Evolutionary conservation across 2,888 invertebrate species (phyloP).

Genomic region (Acleris cristana): DNA sequence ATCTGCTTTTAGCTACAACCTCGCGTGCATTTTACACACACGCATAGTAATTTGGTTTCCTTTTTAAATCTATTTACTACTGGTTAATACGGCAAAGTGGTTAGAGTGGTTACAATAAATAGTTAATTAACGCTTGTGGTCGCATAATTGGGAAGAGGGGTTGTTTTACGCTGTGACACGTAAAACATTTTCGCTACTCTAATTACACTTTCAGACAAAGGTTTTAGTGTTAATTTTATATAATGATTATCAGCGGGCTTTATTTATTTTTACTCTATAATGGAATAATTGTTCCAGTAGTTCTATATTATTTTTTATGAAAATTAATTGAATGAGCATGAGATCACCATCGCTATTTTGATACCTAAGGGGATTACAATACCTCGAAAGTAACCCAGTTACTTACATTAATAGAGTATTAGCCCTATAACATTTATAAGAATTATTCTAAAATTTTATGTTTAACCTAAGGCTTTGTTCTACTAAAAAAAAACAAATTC

Average conservation of each 20-base stretch:
- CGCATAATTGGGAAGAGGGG: constrained; percentile 25
- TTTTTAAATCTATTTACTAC: constrained; percentile 39
- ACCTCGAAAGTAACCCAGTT: too few relatives aligned
- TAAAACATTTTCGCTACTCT: not conserved
- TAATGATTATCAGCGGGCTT: not conserved
- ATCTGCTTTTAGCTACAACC: not conserved
- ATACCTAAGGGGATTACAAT: too few relatives aligned
- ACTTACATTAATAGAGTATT: too few relatives aligned
- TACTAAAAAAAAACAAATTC: too few relatives aligned
- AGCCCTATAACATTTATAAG: too few relatives aligned
- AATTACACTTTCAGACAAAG: constrained; percentile 3
- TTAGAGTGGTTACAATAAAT: constrained; percentile 43
- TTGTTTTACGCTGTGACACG: constrained; percentile 22
- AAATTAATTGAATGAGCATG: too few relatives aligned
- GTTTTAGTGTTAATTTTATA: not conserved
- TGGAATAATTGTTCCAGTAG: too few relatives aligned
- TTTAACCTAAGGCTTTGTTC: too few relatives aligned
- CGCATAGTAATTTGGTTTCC: constrained; percentile 25
- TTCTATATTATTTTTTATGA: too few relatives aligned
- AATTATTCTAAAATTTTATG: too few relatives aligned
- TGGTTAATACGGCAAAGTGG: constrained; percentile 46
- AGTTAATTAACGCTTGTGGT: constrained; percentile 37
- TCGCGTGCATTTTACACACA: constrained; percentile 18
- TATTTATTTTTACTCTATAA: too few relatives aligned
- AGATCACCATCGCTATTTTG: too few relatives aligned